Evolutionary conservation across 2,888 invertebrate species (phyloP), one percentile per base, ranked within the genome.

Genomic region (Orthosia gothica): DNA sequence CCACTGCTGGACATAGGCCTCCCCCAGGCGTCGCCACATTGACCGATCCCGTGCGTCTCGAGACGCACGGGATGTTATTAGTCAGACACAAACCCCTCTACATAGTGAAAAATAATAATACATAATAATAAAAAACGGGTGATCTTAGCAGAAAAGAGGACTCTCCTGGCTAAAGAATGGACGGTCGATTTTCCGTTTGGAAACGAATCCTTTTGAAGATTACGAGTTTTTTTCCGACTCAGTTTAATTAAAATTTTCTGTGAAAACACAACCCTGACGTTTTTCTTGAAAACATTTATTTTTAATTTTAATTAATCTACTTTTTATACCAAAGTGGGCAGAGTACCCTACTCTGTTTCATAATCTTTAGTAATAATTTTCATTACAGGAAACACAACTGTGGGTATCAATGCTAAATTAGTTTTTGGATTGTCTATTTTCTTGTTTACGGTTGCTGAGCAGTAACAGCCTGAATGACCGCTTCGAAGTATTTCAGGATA

Each of bases 381-480:
- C 20, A 26, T 18, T 45, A n/a, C 1, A 26, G 47, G 9, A 1
- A 74, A 59, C 11, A 64, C 13, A 50, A 54, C 16, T 49, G n/a
- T 26, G 26, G n/a, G 12, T 4, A 23, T 54, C n/a, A 57, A 62
- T 45, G 7, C 40, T 26, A 57, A 63, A 63, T 76, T 52, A n/a
- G 32, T 40, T 76, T 76, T 45, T 26, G n/a, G 11, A 52, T 52
- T 76, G 62, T 76, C 52, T 58, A 40, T 76, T 63, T 58, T 58
- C 32, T 52, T 76, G 59, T 23, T 49, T 32, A 49, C 58, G 52
- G 63, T 32, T 15, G 40, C 40, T 69, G n/a, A n/a, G 16, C 20
- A 26, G 5, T 63, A 40, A 47, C 23, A 23, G 47, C n/a, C 20
- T 45, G 20, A 59, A 63, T 45, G 3, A 45, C 45, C 20, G 4